phyloP scores from a whole-genome alignment of 2,888 invertebrate species.

The Yponomeuta sedellus region DNA sequence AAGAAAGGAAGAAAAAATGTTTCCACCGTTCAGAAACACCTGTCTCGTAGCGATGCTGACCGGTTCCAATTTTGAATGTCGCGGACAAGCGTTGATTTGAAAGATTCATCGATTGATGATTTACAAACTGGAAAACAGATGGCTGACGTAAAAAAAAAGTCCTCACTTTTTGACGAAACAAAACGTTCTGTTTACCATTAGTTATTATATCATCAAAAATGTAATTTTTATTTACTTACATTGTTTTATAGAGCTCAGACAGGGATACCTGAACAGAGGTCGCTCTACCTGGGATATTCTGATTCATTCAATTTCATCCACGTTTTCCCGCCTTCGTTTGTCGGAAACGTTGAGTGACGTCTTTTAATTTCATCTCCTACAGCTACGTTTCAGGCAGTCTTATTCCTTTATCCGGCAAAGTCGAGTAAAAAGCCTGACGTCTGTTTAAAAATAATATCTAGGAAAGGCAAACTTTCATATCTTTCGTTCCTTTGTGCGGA shows the following conservation, averaged over 20 bases:
- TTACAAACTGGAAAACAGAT: too few species aligned
- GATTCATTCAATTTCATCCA: not conserved
- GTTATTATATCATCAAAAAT: too few species aligned
- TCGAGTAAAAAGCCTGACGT: not conserved
- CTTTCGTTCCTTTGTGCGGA: constrained; percentile 7
- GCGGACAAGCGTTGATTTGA: too few species aligned
- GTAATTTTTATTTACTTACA: too few species aligned
- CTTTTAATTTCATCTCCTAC: not conserved
- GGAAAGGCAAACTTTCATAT: constrained; percentile 6
- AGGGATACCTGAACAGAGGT: too few species aligned
- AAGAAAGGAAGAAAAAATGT: constrained; percentile 3
- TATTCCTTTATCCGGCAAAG: constrained; percentile 4
- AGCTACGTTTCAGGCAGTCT: not conserved
- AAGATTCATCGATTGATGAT: too few species aligned
- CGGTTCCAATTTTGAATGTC: not conserved
- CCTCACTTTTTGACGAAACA: too few species aligned
- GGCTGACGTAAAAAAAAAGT: too few species aligned
- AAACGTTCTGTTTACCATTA: too few species aligned
- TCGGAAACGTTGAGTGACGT: not conserved
- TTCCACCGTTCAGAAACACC: constrained; percentile 2
- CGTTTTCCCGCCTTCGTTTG: not conserved
- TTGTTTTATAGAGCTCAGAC: too few species aligned
- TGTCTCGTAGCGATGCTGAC: constrained; percentile 1
- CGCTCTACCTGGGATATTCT: not conserved
- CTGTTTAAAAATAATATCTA: constrained; percentile 14